Evolutionary conservation across 1,140 invertebrate species (phyloP).

Genomic region (Rhagoletis pomonella): DNA sequence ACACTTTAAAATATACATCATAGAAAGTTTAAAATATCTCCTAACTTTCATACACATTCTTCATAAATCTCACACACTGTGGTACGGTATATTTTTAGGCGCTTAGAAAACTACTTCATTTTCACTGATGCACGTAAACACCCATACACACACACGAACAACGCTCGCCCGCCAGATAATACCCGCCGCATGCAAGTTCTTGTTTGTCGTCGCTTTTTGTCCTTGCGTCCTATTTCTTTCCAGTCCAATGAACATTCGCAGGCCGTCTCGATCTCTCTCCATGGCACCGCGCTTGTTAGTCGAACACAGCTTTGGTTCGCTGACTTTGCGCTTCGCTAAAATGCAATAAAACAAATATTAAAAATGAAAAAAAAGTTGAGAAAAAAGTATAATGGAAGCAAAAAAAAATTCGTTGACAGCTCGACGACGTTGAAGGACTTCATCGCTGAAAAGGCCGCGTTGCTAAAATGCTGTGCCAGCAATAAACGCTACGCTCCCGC

Average conservation of each 20-base stretch:
- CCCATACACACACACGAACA: background rate
- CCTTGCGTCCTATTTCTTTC: constrained; percentile 31
- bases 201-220: background rate
- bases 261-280: background rate
- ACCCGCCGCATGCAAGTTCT: background rate
- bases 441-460: background rate
- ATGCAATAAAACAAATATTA: constrained; percentile 43
- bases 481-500: background rate
- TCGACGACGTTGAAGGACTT: constrained; percentile 46
- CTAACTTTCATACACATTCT: too few relatives aligned
- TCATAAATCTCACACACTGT: background rate
- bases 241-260: constrained; percentile 8
- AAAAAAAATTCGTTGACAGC: constrained; percentile 26
- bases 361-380: background rate
- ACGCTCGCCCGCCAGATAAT: background rate
- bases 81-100: background rate
- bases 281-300: constrained; percentile 15
- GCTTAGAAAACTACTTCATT: background rate
- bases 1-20: too few relatives aligned
- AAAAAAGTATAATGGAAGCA: background rate
- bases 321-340: constrained; percentile 37
- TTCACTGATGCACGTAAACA: background rate
- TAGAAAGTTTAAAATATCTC: too few relatives aligned
- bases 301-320: constrained; percentile 39
- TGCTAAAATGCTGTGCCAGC: constrained; percentile 44